These are phyloP conservation scores for Pyralis farinalis DNA, from an alignment of 2,888 invertebrate genomes.

Conservation along the genomic window DNA sequence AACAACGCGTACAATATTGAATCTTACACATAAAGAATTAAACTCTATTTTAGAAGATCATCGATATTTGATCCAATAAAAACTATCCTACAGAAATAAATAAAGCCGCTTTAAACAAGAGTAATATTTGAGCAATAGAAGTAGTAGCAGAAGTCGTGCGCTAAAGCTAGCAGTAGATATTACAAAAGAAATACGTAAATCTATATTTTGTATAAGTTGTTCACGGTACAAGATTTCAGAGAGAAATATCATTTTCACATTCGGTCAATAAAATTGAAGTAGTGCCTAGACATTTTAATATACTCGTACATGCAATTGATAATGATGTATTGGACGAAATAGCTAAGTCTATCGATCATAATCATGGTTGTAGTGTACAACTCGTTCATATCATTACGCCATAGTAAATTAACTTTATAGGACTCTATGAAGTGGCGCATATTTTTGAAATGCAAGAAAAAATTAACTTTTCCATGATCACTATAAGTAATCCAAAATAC, in stretches of 20 bases:
- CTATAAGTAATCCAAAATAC: no score
- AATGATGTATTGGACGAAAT: conserved; percentile 56
- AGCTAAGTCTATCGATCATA: conserved; percentile 53
- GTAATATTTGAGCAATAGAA: conserved; percentile 16
- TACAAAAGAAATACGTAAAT: neutral
- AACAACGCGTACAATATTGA: conserved; percentile 16
- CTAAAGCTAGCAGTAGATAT: neutral
- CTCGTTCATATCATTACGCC: conserved; percentile 17
- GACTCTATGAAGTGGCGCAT: conserved; percentile 26
- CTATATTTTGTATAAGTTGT: neutral
- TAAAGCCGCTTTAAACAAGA: neutral
- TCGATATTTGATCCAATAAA: no score
- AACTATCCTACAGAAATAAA: neutral
- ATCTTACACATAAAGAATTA: neutral
- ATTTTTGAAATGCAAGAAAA: neutral
- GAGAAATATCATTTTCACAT: neutral
- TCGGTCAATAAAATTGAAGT: neutral
- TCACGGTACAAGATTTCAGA: neutral
- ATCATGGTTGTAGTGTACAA: conserved; percentile 28
- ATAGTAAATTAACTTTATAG: conserved; percentile 26
- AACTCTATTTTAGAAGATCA: no score
- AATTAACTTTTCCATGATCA: neutral
- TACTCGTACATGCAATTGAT: conserved; percentile 27
- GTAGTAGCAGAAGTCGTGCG: neutral
- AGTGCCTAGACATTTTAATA: conserved; percentile 8